Evolutionary conservation across 2,797 vertebrate genomes (phyloP).

Genomic region (Mallotus villosus): DNA sequence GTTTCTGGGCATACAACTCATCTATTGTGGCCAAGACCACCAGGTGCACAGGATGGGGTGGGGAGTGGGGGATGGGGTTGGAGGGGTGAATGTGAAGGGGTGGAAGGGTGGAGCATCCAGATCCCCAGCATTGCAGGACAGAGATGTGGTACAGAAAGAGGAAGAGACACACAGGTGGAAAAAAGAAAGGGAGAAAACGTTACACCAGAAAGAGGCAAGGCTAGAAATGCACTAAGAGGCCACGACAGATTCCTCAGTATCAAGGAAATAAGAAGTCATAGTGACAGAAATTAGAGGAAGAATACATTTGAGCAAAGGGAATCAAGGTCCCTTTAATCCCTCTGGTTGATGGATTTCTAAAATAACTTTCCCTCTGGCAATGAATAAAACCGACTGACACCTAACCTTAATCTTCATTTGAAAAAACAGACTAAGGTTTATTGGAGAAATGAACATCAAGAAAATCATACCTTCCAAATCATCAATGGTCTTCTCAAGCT

Average conservation of each 20-base stretch:
- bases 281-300: constrained; percentile 21
- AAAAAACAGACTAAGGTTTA: constrained; percentile 3
- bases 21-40: constrained; percentile 75
- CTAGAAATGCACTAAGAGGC: constrained; percentile 35
- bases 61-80: constrained; percentile 49
- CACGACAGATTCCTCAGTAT: constrained; percentile 24
- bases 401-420: too few relatives aligned
- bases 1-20: constrained; percentile 99
- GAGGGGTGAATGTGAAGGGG: constrained; percentile 48
- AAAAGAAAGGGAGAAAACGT: constrained; percentile 43
- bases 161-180: constrained; percentile 45
- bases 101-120: constrained; percentile 61
- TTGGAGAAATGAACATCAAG: not conserved
- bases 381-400: not conserved
- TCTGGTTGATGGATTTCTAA: not conserved
- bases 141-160: constrained; percentile 23
- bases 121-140: constrained; percentile 43
- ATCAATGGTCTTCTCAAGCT: constrained; percentile 99
- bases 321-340: constrained; percentile 2
- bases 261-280: constrained; percentile 17
- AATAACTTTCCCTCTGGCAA: constrained; percentile 17
- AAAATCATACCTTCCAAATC: constrained; percentile 94
- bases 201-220: constrained; percentile 56
- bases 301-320: constrained; percentile 23
- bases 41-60: constrained; percentile 38